Conservation (phyloP, 2,888 invertebrate species). For the Entomobrya multifasciata region DNA sequence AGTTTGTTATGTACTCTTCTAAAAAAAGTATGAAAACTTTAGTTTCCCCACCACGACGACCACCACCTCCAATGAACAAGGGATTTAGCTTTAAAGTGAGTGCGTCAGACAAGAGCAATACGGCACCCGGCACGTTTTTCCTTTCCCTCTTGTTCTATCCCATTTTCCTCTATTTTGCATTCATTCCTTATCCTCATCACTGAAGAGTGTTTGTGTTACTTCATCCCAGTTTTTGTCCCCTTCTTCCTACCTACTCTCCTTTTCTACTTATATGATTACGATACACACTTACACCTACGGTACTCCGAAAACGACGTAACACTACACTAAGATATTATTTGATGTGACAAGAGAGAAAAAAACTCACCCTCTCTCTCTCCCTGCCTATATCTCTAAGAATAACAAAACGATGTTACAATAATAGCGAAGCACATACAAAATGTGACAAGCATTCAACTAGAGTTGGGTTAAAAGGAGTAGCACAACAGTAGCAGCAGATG, state of each 20-base stretch:
- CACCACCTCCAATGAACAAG: constrained; percentile 18
- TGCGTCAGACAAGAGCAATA: constrained; percentile 58
- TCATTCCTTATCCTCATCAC: constrained; percentile 25
- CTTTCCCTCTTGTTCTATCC: constrained; percentile 43
- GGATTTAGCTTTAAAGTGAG: constrained; percentile 35
- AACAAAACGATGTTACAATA: constrained; percentile 7
- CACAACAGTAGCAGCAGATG: not conserved
- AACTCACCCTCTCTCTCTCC: constrained; percentile 49
- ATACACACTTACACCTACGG: constrained; percentile 27
- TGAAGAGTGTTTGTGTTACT: constrained; percentile 45
- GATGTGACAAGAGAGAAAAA: constrained; percentile 18
- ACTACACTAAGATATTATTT: constrained; percentile 11
- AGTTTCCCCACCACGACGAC: constrained; percentile 7
- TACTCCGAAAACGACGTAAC: not conserved
- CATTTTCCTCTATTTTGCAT: constrained; percentile 33
- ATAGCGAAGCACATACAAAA: not conserved
- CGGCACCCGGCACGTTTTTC: constrained; percentile 58
- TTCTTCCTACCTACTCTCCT: not conserved
- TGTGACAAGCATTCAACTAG: not conserved
- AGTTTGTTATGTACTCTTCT: no score
- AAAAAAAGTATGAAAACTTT: not conserved
- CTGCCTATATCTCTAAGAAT: no score
- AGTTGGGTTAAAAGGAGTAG: not conserved
- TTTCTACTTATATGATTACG: not conserved
- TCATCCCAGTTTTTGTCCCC: constrained; percentile 41